These are phyloP conservation scores for Rhipidura dahli DNA, from an alignment of 2,113 vertebrate species.

Conservation along the genomic window DNA sequence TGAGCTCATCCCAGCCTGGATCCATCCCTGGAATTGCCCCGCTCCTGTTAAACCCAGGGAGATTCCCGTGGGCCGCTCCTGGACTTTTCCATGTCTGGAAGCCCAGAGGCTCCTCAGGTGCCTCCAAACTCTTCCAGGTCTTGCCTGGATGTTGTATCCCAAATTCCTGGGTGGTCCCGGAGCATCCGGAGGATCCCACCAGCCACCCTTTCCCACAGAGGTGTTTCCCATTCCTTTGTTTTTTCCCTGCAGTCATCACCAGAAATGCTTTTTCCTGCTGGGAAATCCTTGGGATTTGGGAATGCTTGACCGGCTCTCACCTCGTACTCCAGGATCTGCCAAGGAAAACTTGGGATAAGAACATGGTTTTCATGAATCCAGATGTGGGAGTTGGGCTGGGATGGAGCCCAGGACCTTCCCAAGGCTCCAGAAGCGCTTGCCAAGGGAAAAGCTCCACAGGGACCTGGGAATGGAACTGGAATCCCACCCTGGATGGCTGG, in stretches of 20 bases:
- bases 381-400: not conserved
- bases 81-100: not conserved
- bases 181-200: not conserved
- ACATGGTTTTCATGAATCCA: not conserved
- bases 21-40: rapidly evolving
- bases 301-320: rapidly evolving
- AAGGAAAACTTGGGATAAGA: not conserved
- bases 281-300: not conserved
- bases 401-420: not conserved
- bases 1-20: not conserved
- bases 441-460: rapidly evolving
- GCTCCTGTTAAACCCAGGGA: not conserved
- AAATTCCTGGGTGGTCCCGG: rapidly evolving
- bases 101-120: not conserved
- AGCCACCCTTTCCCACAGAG: rapidly evolving
- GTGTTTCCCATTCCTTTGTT: rapidly evolving
- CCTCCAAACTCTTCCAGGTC: not conserved
- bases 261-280: not conserved
- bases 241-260: not conserved
- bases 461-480: not conserved
- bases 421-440: rapidly evolving
- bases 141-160: not conserved
- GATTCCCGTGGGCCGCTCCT: rapidly evolving
- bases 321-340: rapidly evolving
- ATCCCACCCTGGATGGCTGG: rapidly evolving